phyloP scores from a whole-genome alignment of 2,888 invertebrate genomes.

The Drosophila basisetae region DNA sequence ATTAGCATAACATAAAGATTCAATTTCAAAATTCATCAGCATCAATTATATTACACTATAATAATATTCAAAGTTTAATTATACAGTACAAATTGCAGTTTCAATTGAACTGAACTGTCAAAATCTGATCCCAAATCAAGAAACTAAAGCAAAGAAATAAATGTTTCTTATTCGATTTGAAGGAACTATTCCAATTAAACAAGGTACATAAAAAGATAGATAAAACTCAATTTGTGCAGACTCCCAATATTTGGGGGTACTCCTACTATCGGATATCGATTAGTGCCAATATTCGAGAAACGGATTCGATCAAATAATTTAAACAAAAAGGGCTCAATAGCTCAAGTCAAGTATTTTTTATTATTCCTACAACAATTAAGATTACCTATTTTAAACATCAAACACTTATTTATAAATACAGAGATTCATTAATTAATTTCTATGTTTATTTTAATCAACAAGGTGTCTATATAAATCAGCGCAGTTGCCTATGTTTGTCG shows the following conservation, averaged over 20 bases:
- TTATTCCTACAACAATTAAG: background rate
- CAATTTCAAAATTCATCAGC: background rate
- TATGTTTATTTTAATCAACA: background rate
- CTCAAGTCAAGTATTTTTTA: background rate
- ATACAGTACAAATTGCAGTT: too few species aligned
- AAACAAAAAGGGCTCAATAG: background rate
- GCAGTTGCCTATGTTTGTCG: background rate
- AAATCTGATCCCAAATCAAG: too few species aligned
- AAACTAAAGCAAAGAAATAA: background rate
- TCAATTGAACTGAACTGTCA: too few species aligned
- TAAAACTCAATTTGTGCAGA: background rate
- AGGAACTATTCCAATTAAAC: background rate
- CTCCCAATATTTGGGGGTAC: accelerated
- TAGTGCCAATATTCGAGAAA: background rate
- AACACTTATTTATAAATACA: background rate
- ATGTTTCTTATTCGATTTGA: background rate
- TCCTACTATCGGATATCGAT: background rate
- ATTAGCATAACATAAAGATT: background rate
- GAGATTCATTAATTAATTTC: background rate
- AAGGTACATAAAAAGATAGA: background rate
- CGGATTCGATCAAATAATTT: background rate
- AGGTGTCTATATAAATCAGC: background rate
- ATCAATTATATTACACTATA: background rate
- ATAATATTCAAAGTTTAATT: background rate
- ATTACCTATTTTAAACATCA: background rate